A percentile compares a stretch with the other conserved stretches of the same genome.
Conservation (phyloP, 2,888 invertebrate species). For the Scaptomyza caliginosa region DNA sequence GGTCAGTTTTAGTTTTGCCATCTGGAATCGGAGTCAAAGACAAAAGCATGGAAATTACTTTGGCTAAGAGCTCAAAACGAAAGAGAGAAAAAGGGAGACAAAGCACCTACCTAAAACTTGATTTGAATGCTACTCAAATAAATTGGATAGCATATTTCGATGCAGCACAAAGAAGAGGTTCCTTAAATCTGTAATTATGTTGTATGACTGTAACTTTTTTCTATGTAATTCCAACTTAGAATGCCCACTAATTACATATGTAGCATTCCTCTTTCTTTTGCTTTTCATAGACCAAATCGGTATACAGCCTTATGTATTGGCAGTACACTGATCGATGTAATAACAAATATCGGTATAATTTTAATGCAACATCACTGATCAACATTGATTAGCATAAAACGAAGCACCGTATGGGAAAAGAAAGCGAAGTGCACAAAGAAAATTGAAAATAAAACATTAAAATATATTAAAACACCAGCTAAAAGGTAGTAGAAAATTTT, state of each 20-base stretch:
- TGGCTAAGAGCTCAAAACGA: not conserved
- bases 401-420: not conserved
- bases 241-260: too few relatives aligned
- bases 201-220: too few relatives aligned
- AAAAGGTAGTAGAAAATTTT: too few relatives aligned
- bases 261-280: too few relatives aligned
- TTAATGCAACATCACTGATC: too few relatives aligned
- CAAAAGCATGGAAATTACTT: conserved; percentile 15
- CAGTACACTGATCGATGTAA: too few relatives aligned
- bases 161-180: not conserved
- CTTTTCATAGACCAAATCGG: too few relatives aligned
- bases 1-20: not conserved
- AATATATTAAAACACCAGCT: not conserved
- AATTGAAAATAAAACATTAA: not conserved
- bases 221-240: too few relatives aligned
- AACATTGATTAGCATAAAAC: too few relatives aligned
- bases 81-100: not conserved
- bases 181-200: not conserved
- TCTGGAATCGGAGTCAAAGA: conserved; percentile 4
- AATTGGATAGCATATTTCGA: conserved; percentile 9
- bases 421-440: not conserved
- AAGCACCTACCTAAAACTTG: conserved; percentile 3
- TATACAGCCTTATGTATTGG: too few relatives aligned
- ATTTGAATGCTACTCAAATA: conserved; percentile 12
- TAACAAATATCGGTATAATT: too few relatives aligned